A percentile compares a stretch with the other conserved stretches of the same genome.
phyloP scores from a whole-genome alignment of 2,888 invertebrate species.

The Serripes groenlandicus region DNA sequence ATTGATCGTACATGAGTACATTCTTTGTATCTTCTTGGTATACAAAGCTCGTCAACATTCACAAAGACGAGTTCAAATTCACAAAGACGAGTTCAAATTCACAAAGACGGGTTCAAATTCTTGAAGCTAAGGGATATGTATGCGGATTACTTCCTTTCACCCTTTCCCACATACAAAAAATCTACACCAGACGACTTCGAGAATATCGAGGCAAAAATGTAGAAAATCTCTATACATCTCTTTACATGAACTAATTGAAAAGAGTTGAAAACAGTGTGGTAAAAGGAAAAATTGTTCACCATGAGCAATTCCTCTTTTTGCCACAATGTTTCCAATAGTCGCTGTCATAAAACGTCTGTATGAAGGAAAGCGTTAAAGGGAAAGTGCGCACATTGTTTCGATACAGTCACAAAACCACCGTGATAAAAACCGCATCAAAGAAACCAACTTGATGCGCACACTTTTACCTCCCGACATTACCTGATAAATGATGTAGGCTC shows the following conservation, averaged over 20 bases:
- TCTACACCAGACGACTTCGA: background rate
- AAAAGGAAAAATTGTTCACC: background rate
- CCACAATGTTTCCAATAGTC: background rate
- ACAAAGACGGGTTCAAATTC: too few species aligned
- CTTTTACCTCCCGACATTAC: constrained; percentile 45
- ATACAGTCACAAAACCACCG: constrained; percentile 16
- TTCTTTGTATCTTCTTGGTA: too few species aligned
- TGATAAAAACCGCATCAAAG: constrained; percentile 62
- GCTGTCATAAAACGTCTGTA: background rate
- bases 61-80: too few species aligned
- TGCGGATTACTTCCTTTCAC: too few species aligned
- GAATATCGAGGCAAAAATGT: background rate
- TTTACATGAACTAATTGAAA: background rate
- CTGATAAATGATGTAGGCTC: constrained; percentile 45
- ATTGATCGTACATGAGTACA: too few species aligned
- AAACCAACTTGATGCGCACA: constrained; percentile 46
- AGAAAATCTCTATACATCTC: too few species aligned
- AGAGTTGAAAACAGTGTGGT: background rate
- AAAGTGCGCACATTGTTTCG: constrained; percentile 35
- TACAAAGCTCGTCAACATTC: too few species aligned
- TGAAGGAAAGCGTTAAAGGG: background rate
- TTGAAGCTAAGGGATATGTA: too few species aligned
- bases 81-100: too few species aligned
- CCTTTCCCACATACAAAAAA: background rate
- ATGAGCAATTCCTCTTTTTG: background rate